Evolutionary conservation across 2,797 vertebrate species (phyloP).

Genomic region (Miichthys miiuy): DNA sequence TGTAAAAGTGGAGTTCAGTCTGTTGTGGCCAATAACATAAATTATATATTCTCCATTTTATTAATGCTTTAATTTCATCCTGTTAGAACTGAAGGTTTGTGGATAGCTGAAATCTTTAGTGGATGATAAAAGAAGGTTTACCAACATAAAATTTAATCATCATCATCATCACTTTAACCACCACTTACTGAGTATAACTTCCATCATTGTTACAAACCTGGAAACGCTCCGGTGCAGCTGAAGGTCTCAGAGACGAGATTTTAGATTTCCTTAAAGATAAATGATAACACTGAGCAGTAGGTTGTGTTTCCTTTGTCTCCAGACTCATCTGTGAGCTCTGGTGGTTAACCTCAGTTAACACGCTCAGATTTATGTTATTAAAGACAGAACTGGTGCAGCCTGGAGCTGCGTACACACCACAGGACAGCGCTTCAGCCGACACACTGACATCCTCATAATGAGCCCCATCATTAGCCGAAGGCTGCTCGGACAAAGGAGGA

Average conservation of each 20-base stretch:
- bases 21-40: background rate
- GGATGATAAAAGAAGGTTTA: background rate
- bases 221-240: background rate
- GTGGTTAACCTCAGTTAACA: conserved; percentile 34
- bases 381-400: conserved; percentile 68
- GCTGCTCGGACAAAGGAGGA: conserved; percentile 60
- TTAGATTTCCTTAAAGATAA: background rate
- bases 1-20: background rate
- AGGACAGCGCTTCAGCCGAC: conserved; percentile 56
- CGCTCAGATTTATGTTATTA: conserved; percentile 28
- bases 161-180: background rate
- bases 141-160: background rate
- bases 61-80: background rate
- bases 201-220: background rate
- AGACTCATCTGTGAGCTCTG: conserved; percentile 22
- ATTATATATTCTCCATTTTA: background rate
- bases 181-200: background rate
- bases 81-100: background rate
- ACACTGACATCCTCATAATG: conserved; percentile 65
- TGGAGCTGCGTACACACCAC: conserved; percentile 34
- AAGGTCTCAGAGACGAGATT: background rate
- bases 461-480: conserved; percentile 52
- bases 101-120: background rate
- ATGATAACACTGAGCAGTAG: background rate
- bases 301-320: conserved; percentile 15